These are phyloP conservation scores for Deilephila elpenor DNA, from an alignment of 2,888 invertebrate species.

Conservation along the genomic window DNA sequence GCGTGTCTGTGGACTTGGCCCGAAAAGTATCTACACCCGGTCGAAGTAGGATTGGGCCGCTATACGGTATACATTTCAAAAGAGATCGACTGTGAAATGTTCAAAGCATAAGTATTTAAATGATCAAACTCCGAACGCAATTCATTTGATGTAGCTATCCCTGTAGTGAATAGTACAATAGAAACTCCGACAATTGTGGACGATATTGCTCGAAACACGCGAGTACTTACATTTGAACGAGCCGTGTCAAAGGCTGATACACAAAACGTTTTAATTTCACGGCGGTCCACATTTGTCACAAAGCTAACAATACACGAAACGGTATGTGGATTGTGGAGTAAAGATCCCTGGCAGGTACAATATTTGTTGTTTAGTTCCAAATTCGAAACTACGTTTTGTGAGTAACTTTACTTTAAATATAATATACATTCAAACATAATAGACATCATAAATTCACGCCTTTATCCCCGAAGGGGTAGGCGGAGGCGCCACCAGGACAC, in stretches of 20 bases:
- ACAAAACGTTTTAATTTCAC: slow-evolving; percentile 28
- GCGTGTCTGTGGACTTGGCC: too few species aligned
- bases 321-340: background rate
- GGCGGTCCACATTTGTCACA: slow-evolving; percentile 24
- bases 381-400: background rate
- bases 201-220: background rate
- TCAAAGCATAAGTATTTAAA: background rate
- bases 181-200: background rate
- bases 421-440: too few species aligned
- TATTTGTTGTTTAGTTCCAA: background rate
- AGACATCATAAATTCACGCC: too few species aligned
- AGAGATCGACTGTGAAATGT: too few species aligned
- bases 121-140: background rate
- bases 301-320: slow-evolving; percentile 23
- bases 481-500: too few species aligned
- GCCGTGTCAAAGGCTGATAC: slow-evolving; percentile 26
- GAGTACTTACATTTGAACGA: background rate
- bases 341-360: background rate
- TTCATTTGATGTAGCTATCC: background rate
- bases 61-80: too few species aligned
- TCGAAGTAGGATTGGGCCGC: too few species aligned
- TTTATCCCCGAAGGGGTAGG: too few species aligned
- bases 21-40: too few species aligned
- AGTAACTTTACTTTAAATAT: too few species aligned
- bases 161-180: background rate